Evolutionary conservation across 2,888 invertebrate species (phyloP).

Genomic region (Noctua pronuba): DNA sequence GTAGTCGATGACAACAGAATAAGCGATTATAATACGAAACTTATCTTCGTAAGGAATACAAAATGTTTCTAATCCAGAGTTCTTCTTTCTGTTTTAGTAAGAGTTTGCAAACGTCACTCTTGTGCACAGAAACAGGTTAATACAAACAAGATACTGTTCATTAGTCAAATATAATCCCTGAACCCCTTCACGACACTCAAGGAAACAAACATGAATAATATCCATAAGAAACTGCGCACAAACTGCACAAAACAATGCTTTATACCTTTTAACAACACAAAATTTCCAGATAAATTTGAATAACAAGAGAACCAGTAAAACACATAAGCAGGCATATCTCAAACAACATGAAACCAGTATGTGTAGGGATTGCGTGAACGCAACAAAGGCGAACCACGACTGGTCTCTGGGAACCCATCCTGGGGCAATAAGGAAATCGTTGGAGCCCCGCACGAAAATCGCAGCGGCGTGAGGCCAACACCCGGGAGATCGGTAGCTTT

Average conservation of each 20-base stretch:
- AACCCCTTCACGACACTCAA: conserved; percentile 19
- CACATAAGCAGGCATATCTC: conserved; percentile 52
- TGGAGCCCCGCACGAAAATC: conserved; percentile 84
- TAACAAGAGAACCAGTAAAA: conserved; percentile 56
- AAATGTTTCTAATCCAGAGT: background rate
- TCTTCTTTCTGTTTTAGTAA: background rate
- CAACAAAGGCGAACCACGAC: conserved; percentile 75
- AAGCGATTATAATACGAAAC: background rate
- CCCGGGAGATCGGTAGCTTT: conserved; percentile 73
- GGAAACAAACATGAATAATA: conserved; percentile 44
- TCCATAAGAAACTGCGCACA: conserved; percentile 13
- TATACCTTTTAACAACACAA: conserved; percentile 30
- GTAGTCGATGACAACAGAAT: background rate
- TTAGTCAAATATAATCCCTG: conserved; percentile 39
- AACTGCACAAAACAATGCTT: conserved; percentile 38
- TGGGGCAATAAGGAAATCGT: conserved; percentile 86
- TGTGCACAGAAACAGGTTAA: background rate
- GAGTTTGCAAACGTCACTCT: background rate
- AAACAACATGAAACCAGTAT: conserved; percentile 47
- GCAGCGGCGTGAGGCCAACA: conserved; percentile 80
- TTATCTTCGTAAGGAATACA: background rate
- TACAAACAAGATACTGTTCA: conserved; percentile 6
- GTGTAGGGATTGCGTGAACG: conserved; percentile 72
- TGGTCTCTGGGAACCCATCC: conserved; percentile 84
- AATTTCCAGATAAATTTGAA: conserved; percentile 55